These are phyloP conservation scores for Parotia lawesii DNA, from an alignment of 2,113 vertebrate genomes.

Conservation along the genomic window DNA sequence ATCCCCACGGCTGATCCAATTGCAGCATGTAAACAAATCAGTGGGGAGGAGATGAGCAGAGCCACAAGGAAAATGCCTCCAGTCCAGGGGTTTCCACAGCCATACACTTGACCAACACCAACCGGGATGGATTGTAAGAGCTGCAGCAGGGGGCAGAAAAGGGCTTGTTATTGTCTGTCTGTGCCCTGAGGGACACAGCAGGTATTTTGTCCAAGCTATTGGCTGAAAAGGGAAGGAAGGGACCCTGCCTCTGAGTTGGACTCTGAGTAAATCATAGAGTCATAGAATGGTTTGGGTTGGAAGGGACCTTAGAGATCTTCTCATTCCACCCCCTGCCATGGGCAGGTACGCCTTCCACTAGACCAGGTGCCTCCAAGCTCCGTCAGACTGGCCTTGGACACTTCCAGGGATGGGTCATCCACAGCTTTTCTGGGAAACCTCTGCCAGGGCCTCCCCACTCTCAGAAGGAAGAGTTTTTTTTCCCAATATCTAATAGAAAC, in stretches of 20 bases:
- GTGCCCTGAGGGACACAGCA: not conserved
- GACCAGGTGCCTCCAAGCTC: accelerated
- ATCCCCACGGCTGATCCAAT: conserved; percentile 88
- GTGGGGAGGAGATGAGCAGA: conserved; percentile 87
- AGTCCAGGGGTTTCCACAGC: conserved; percentile 92
- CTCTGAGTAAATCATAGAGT: not conserved
- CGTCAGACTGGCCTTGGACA: accelerated
- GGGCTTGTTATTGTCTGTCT: not conserved
- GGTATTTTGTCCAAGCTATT: not conserved
- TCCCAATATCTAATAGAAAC: not conserved
- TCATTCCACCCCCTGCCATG: accelerated
- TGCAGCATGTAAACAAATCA: conserved; percentile 85
- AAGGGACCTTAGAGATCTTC: not conserved
- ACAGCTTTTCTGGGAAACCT: not conserved
- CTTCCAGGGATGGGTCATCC: not conserved
- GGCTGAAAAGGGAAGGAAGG: not conserved
- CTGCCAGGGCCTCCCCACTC: not conserved
- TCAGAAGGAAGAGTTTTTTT: no score
- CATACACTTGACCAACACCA: conserved; percentile 88
- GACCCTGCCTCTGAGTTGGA: not conserved
- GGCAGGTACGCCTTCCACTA: not conserved
- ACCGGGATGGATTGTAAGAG: conserved; percentile 86
- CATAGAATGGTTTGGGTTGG: not conserved
- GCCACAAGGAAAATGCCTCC: conserved; percentile 87
- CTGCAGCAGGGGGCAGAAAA: conserved; percentile 60